phyloP scores from a whole-genome alignment of 2,113 vertebrate genomes.

The Cairina moschata region DNA sequence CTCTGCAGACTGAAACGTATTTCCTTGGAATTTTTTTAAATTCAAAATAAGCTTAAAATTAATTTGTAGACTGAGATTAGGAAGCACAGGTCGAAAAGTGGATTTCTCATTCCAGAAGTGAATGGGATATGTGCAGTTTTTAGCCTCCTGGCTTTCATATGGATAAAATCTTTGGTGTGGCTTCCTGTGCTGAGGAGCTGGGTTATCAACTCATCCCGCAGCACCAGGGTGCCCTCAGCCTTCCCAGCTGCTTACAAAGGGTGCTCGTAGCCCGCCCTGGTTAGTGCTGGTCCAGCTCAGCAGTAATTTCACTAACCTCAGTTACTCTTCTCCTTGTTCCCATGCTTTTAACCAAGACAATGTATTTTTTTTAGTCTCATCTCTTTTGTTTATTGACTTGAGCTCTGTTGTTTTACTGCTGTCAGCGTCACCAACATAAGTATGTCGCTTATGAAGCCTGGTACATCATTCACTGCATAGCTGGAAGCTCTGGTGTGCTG shows the following conservation, averaged over 20 bases:
- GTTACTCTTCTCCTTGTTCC: not conserved
- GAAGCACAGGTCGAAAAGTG: not conserved
- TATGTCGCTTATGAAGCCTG: not conserved
- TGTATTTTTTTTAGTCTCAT: not conserved
- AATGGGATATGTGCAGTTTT: not conserved
- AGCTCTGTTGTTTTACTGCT: not conserved
- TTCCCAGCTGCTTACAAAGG: not conserved
- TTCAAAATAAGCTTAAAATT: constrained; percentile 31
- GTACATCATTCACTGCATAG: not conserved
- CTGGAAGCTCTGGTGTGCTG: not conserved
- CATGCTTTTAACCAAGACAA: not conserved
- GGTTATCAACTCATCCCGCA: not conserved
- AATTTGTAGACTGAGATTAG: not conserved
- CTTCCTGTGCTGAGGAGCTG: not conserved
- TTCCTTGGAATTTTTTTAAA: not conserved
- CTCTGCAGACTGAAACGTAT: not conserved
- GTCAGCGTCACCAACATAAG: not conserved
- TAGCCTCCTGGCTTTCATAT: not conserved
- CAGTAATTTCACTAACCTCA: not conserved
- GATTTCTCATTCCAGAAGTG: not conserved
- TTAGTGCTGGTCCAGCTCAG: not conserved
- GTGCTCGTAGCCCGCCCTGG: not conserved
- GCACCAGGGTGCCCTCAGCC: not conserved
- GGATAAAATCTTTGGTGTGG: not conserved
- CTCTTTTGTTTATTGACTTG: not conserved